These are phyloP conservation scores for Cartodere bifasciata DNA, from an alignment of 2,888 invertebrate species.

Conservation along the genomic window DNA sequence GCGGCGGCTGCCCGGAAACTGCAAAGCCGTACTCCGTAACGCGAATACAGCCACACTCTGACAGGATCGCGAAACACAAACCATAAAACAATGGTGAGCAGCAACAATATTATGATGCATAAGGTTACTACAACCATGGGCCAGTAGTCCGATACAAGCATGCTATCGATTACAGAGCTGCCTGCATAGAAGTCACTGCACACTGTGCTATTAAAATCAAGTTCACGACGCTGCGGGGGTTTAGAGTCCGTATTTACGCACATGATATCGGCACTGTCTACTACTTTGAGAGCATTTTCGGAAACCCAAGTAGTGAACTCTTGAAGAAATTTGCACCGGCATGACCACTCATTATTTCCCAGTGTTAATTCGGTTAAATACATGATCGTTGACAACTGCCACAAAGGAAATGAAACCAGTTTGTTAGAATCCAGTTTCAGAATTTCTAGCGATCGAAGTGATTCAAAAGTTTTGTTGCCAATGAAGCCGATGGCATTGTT, in stretches of 20 bases:
- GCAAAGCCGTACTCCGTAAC: slow-evolving; percentile 74
- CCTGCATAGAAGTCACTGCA: slow-evolving; percentile 80
- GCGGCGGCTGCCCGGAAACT: slow-evolving; percentile 53
- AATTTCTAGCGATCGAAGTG: slow-evolving; percentile 64
- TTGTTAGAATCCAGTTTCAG: slow-evolving; percentile 76
- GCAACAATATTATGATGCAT: slow-evolving; percentile 61
- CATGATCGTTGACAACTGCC: slow-evolving; percentile 56
- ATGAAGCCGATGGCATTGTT: slow-evolving; percentile 72
- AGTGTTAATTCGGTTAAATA: slow-evolving; percentile 63
- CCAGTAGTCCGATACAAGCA: slow-evolving; percentile 72
- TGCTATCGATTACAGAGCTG: slow-evolving; percentile 69
- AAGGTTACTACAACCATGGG: slow-evolving; percentile 72
- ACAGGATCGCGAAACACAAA: slow-evolving; percentile 79
- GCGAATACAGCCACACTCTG: slow-evolving; percentile 76
- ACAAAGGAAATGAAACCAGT: slow-evolving; percentile 65
- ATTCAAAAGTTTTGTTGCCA: slow-evolving; percentile 66
- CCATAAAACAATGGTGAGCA: slow-evolving; percentile 62
- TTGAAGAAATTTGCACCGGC: slow-evolving; percentile 79
- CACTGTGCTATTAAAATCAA: slow-evolving; percentile 74
- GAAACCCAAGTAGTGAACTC: slow-evolving; percentile 71
- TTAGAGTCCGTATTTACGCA: slow-evolving; percentile 66
- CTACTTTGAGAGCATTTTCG: slow-evolving; percentile 67
- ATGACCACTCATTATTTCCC: slow-evolving; percentile 80
- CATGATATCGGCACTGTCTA: slow-evolving; percentile 67
- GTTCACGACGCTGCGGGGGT: slow-evolving; percentile 62